Conservation (phyloP, 1,140 invertebrate species). For the Helicoverpa armigera region DNA sequence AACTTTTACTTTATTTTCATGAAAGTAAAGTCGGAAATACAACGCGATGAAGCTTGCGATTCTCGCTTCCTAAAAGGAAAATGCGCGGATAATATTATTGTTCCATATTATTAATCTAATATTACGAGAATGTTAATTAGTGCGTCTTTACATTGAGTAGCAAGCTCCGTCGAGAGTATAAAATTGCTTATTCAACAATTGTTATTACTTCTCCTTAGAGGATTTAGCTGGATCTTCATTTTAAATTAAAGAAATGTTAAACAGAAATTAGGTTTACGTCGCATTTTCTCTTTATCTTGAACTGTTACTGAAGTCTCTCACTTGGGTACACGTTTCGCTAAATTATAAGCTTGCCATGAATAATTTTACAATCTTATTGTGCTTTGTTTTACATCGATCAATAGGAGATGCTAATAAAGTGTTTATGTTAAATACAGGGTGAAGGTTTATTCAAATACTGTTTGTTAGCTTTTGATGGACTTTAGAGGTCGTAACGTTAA, state of each 20-base stretch:
- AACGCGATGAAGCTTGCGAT: slow-evolving; percentile 12
- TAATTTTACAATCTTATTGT: slow-evolving; percentile 16
- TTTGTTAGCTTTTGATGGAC: too few species aligned
- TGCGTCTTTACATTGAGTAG: slow-evolving; percentile 31
- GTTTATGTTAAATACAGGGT: too few species aligned
- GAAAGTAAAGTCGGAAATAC: slow-evolving; percentile 25
- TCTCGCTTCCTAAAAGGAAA: slow-evolving; percentile 25
- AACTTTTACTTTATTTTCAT: slow-evolving; percentile 39
- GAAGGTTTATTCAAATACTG: too few species aligned
- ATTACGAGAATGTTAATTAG: slow-evolving; percentile 39
- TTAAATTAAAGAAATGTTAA: slow-evolving; percentile 42
- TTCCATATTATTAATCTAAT: slow-evolving; percentile 36
- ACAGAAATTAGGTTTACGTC: slow-evolving; percentile 41
- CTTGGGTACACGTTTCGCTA: slow-evolving; percentile 8
- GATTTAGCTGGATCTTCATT: slow-evolving; percentile 40
- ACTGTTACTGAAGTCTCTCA: slow-evolving; percentile 12
- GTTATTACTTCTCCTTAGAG: slow-evolving; percentile 37
- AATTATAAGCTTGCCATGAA: slow-evolving; percentile 22
- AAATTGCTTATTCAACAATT: slow-evolving; percentile 47
- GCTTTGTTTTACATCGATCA: background rate
- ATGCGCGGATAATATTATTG: slow-evolving; percentile 34
- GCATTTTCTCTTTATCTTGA: slow-evolving; percentile 23
- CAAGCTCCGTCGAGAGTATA: slow-evolving; percentile 9
- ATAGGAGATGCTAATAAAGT: background rate
- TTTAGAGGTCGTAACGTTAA: too few species aligned